phyloP scores from a whole-genome alignment of 2,113 vertebrate species.

The Willisornis vidua region DNA sequence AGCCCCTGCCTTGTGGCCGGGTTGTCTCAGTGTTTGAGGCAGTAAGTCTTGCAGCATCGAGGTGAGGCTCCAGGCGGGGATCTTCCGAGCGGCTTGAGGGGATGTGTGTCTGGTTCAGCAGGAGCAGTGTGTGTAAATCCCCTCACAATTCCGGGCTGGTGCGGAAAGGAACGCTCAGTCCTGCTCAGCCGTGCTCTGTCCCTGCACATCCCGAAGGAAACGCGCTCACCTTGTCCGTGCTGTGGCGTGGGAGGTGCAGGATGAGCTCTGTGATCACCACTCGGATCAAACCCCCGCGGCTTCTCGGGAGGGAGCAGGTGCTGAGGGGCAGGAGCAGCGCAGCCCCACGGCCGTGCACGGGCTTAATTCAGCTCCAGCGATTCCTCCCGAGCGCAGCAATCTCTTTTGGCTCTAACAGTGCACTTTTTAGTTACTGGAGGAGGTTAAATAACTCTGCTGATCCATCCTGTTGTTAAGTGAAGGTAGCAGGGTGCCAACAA shows the following conservation, averaged over 20 bases:
- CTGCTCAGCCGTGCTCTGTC: accelerated
- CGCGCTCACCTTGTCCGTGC: neutral
- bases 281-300: neutral
- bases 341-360: neutral
- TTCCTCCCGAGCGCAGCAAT: neutral
- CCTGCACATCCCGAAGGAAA: neutral
- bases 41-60: accelerated
- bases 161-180: neutral
- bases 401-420: neutral
- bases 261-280: neutral
- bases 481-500: conserved; percentile 48
- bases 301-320: neutral
- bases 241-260: neutral
- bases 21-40: neutral
- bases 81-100: neutral
- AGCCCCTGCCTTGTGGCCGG: accelerated
- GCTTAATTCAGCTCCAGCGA: neutral
- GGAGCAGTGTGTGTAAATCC: accelerated
- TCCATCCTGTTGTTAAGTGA: conserved; percentile 37
- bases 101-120: accelerated
- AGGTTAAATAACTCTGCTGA: conserved; percentile 45
- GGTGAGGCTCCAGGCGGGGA: neutral
- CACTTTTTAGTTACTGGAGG: neutral
- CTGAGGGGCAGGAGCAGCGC: neutral
- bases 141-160: neutral